Conservation (phyloP, 2,113 vertebrate genomes). For the Hystrix cristata region DNA sequence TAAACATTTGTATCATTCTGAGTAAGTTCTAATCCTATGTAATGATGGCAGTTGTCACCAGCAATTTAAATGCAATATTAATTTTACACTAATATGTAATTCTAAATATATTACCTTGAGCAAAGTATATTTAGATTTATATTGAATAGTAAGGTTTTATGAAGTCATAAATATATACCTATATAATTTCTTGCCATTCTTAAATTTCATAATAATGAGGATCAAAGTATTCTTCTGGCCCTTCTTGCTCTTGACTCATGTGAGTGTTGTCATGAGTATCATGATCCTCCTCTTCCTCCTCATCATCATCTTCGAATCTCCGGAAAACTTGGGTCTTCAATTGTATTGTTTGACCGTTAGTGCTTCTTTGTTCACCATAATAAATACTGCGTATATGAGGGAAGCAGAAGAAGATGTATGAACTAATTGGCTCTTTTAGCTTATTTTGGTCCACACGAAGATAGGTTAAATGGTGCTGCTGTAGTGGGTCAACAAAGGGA, state of each 20-base stretch:
- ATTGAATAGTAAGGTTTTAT: constrained; percentile 37
- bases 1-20: constrained; percentile 55
- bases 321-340: constrained; percentile 85
- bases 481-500: constrained; percentile 85
- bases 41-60: neutral
- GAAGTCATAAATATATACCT: neutral
- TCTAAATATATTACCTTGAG: constrained; percentile 42
- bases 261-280: constrained; percentile 72
- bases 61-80: constrained; percentile 40
- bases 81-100: constrained; percentile 20
- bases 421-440: constrained; percentile 88
- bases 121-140: constrained; percentile 30
- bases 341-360: constrained; percentile 75
- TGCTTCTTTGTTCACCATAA: constrained; percentile 90
- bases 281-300: constrained; percentile 83
- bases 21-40: constrained; percentile 31
- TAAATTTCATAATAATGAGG: constrained; percentile 84
- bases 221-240: constrained; percentile 81
- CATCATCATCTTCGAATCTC: constrained; percentile 84
- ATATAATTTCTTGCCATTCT: constrained; percentile 45
- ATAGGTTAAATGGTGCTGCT: constrained; percentile 90
- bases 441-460: constrained; percentile 92
- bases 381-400: constrained; percentile 90
- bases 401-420: constrained; percentile 89
- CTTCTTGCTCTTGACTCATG: constrained; percentile 79